Evolutionary conservation across 2,888 invertebrate genomes (phyloP).

Genomic region (Scotopteryx bipunctaria): DNA sequence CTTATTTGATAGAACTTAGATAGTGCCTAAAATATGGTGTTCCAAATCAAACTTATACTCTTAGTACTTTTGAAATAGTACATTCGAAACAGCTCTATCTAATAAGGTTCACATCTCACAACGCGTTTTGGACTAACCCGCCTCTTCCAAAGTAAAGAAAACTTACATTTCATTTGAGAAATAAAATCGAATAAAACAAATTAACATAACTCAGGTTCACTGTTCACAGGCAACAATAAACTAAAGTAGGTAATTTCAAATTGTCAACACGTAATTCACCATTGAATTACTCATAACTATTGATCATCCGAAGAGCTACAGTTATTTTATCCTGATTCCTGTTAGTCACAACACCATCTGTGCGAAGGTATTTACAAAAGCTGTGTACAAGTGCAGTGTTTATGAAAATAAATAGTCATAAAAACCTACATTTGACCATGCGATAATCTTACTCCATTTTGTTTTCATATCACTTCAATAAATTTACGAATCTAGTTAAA

Average conservation of each 20-base stretch:
- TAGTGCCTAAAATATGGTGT: too few species aligned
- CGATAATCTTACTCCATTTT: too few species aligned
- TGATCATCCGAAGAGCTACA: too few species aligned
- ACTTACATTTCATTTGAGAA: constrained; percentile 34
- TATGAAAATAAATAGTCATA: not conserved
- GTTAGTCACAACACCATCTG: constrained; percentile 17
- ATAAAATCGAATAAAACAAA: constrained; percentile 13
- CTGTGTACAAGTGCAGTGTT: constrained; percentile 1
- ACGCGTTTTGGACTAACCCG: not conserved
- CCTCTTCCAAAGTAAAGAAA: constrained; percentile 15
- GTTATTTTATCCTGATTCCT: constrained; percentile 14
- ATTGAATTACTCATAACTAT: too few species aligned
- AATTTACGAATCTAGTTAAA: too few species aligned
- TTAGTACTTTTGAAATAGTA: too few species aligned
- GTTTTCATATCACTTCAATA: too few species aligned
- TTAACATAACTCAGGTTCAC: not conserved
- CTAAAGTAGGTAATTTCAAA: too few species aligned
- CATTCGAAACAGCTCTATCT: too few species aligned
- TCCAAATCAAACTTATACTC: too few species aligned
- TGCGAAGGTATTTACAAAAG: not conserved
- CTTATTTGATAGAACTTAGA: not conserved
- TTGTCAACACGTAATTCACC: too few species aligned
- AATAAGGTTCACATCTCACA: not conserved
- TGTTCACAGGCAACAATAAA: not conserved
- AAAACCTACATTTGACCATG: too few species aligned